Conservation (phyloP, 2,113 vertebrate species). For the human (Homo sapiens) region GRCh38 chr6:36826501-36827000, state of each 20-base stretch:
- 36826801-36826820: background rate
- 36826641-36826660: background rate
- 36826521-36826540: background rate
- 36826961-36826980: background rate
- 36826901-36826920: background rate
- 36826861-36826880: background rate
- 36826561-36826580: background rate
- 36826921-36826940: background rate
- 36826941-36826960: background rate
- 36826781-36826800: too few species aligned
- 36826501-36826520: background rate
- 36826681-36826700: background rate
- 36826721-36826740: rapidly evolving
- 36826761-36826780: rapidly evolving
- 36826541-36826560: background rate
- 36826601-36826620: background rate
- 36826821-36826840: background rate
- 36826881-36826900: background rate
- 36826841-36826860: background rate
- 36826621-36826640: background rate
- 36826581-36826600: background rate
- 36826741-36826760: rapidly evolving
- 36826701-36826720: background rate
- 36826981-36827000: rapidly evolving
- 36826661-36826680: background rate